Percentiles rank a stretch among this genome's conserved stretches.
Conservation (phyloP, 2,113 vertebrate genomes). For the Mugil cephalus region DNA sequence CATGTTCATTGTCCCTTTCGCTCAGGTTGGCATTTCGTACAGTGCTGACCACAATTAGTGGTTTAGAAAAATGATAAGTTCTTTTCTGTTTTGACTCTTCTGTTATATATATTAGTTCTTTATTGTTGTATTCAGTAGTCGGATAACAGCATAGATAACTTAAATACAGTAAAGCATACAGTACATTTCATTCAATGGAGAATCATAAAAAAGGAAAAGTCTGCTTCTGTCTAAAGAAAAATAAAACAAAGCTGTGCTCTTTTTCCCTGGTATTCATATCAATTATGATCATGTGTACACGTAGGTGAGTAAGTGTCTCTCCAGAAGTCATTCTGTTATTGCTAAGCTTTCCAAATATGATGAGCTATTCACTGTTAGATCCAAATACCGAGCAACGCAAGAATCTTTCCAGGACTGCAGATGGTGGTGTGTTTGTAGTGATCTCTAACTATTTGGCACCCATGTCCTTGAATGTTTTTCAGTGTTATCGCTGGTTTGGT, state of each 20-base stretch:
- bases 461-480: neutral
- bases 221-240: no score
- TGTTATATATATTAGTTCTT: no score
- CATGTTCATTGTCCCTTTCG: no score
- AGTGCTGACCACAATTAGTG: no score
- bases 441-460: slow-evolving; percentile 15
- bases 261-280: neutral
- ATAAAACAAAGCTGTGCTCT: neutral
- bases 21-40: no score
- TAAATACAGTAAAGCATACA: no score
- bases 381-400: neutral
- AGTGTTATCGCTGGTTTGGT: neutral
- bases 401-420: neutral
- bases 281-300: neutral
- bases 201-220: no score
- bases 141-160: no score
- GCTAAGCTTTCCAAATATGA: slow-evolving; percentile 13
- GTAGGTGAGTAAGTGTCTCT: neutral
- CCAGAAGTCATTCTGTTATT: slow-evolving; percentile 9
- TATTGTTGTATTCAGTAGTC: no score
- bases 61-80: no score
- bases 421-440: slow-evolving; percentile 10
- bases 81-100: no score
- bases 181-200: no score
- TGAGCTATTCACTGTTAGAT: neutral